These are phyloP conservation scores for Musca vetustissima DNA, from an alignment of 1,140 invertebrate genomes.

Conservation along the genomic window DNA sequence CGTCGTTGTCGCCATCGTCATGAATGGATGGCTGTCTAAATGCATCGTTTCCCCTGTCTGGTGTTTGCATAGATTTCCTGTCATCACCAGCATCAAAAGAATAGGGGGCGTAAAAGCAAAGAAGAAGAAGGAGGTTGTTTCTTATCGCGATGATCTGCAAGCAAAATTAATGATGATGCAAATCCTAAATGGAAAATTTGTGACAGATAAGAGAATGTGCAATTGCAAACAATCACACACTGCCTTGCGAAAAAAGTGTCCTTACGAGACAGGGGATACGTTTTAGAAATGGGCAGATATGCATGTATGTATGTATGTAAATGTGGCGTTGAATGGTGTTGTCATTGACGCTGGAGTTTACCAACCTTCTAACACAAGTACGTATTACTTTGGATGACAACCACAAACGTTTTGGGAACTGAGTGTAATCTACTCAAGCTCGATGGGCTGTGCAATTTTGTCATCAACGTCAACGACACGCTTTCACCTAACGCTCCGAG, in stretches of 20 bases:
- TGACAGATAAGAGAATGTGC: neutral
- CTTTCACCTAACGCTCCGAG: too few relatives aligned
- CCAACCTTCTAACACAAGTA: too few relatives aligned
- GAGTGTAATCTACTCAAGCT: conserved; percentile 27
- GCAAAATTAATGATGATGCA: conserved; percentile 23
- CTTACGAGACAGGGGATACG: too few relatives aligned
- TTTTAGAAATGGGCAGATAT: too few relatives aligned
- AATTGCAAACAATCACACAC: neutral
- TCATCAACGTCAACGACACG: conserved; percentile 19
- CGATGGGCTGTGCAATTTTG: conserved; percentile 25
- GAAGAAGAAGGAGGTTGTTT: neutral
- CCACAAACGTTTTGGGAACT: conserved; percentile 12
- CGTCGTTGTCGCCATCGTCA: neutral
- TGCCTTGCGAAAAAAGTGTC: too few relatives aligned
- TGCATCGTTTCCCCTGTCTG: too few relatives aligned
- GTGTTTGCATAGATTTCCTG: conserved; percentile 8
- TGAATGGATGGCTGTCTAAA: neutral
- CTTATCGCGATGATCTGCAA: conserved; percentile 16
- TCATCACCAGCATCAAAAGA: neutral
- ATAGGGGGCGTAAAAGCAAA: neutral
- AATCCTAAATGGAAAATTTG: conserved; percentile 21
- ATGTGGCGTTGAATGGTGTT: too few relatives aligned
- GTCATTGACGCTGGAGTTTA: too few relatives aligned
- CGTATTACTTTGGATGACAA: neutral
- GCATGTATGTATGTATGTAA: too few relatives aligned